Percentiles rank a stretch among this genome's conserved stretches.
phyloP scores from a whole-genome alignment of 2,888 invertebrate species.

The Apotomis capreana region DNA sequence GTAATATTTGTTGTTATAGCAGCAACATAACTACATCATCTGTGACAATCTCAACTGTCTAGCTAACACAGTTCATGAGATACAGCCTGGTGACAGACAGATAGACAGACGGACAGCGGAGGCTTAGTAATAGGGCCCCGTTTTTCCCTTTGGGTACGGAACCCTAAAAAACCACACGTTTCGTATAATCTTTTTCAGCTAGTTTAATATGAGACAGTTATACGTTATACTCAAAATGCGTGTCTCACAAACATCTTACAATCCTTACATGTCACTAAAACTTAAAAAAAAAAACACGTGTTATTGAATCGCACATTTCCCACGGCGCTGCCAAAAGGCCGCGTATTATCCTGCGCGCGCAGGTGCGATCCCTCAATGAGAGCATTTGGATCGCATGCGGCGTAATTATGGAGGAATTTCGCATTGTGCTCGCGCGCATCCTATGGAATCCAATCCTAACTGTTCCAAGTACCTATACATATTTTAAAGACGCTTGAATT shows the following conservation, averaged over 20 bases:
- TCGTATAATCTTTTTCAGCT: no score
- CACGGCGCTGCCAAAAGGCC: conserved; percentile 33
- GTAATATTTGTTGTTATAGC: no score
- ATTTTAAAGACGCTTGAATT: neutral
- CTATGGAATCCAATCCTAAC: neutral
- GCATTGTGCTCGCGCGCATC: conserved; percentile 52
- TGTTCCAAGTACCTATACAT: neutral
- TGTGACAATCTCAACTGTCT: no score
- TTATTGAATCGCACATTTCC: conserved; percentile 33
- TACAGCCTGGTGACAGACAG: no score
- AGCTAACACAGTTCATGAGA: no score
- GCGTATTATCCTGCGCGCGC: conserved; percentile 55
- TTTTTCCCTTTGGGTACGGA: no score
- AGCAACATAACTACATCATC: no score
- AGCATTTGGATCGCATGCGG: conserved; percentile 46
- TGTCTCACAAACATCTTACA: conserved; percentile 18
- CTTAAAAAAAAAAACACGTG: conserved; percentile 15
- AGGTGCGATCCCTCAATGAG: conserved; percentile 61
- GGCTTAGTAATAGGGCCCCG: no score
- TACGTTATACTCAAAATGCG: neutral
- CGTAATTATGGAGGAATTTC: conserved; percentile 62
- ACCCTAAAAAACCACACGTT: no score
- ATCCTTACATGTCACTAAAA: conserved; percentile 1
- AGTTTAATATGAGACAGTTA: neutral
- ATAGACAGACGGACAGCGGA: no score